Conservation (phyloP, 1,140 invertebrate species). For the Scaptodrosophila lebanonensis region DNA sequence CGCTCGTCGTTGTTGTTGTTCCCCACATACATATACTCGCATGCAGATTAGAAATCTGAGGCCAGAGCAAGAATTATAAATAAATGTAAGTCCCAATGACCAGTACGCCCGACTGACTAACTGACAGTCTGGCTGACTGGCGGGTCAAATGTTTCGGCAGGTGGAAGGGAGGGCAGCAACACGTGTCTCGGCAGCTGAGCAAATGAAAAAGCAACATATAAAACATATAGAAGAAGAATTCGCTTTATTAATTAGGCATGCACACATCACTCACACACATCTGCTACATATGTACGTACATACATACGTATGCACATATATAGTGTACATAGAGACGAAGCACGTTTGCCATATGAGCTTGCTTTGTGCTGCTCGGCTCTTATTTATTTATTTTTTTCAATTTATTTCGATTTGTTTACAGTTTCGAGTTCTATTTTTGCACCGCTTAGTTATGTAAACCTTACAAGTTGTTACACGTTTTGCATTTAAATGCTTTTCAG, state of each 20-base stretch:
- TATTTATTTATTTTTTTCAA: slow-evolving; percentile 37
- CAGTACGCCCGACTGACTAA: no score
- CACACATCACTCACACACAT: neutral
- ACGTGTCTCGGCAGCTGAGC: no score
- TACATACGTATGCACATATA: neutral
- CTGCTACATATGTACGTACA: neutral
- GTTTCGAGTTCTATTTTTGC: slow-evolving; percentile 47
- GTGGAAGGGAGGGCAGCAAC: no score
- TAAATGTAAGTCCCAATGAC: no score
- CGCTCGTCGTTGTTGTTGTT: no score
- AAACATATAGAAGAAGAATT: no score
- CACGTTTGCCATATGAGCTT: slow-evolving; percentile 3
- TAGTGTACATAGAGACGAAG: neutral
- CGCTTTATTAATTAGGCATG: no score
- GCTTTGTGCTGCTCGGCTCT: neutral
- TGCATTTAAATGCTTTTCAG: slow-evolving; percentile 45
- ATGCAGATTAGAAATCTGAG: no score
- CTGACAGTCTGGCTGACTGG: no score
- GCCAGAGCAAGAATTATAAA: no score
- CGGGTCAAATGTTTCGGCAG: no score
- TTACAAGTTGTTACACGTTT: slow-evolving; percentile 62
- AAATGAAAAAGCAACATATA: neutral
- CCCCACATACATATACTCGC: no score
- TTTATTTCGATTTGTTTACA: slow-evolving; percentile 43
- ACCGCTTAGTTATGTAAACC: slow-evolving; percentile 51